Evolutionary conservation across 2,113 vertebrate genomes (phyloP).

Genomic region (Petromus typicus): DNA sequence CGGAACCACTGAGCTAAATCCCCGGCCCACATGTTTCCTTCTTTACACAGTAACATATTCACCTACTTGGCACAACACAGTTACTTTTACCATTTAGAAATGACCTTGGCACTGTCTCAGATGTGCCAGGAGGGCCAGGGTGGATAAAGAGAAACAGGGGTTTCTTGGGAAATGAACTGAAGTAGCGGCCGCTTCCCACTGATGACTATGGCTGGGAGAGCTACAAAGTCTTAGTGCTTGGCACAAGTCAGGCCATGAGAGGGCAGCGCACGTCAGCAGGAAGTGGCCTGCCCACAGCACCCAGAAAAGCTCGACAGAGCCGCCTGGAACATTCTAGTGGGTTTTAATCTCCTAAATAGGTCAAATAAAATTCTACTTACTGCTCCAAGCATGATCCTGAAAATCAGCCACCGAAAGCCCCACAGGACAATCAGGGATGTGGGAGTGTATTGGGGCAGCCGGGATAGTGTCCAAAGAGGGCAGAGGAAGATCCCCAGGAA

Average conservation of each 20-base stretch:
- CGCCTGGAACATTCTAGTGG: neutral
- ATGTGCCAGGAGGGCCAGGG: neutral
- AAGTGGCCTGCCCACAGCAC: neutral
- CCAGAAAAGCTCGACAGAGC: no score
- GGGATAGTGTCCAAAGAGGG: conserved; percentile 92
- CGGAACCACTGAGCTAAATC: no score
- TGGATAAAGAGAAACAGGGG: neutral
- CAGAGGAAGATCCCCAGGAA: conserved; percentile 96
- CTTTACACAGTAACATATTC: neutral
- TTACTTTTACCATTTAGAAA: neutral
- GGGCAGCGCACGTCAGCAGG: neutral
- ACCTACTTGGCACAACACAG: neutral
- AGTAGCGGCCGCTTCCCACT: rapidly evolving
- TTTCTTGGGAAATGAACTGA: neutral
- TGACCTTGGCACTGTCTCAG: neutral
- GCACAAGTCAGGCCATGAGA: neutral
- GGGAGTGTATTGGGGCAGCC: conserved; percentile 87
- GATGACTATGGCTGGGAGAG: neutral
- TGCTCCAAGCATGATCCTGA: conserved; percentile 98
- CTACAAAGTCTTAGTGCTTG: neutral
- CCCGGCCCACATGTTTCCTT: no score
- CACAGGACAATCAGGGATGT: conserved; percentile 92
- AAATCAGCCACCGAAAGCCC: conserved; percentile 98
- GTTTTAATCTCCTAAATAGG: rapidly evolving
- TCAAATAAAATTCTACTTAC: conserved; percentile 87